A percentile compares a stretch with the other conserved stretches of the same genome.
phyloP scores from a whole-genome alignment of 2,113 vertebrate species.

The Prunella fulvescens region DNA sequence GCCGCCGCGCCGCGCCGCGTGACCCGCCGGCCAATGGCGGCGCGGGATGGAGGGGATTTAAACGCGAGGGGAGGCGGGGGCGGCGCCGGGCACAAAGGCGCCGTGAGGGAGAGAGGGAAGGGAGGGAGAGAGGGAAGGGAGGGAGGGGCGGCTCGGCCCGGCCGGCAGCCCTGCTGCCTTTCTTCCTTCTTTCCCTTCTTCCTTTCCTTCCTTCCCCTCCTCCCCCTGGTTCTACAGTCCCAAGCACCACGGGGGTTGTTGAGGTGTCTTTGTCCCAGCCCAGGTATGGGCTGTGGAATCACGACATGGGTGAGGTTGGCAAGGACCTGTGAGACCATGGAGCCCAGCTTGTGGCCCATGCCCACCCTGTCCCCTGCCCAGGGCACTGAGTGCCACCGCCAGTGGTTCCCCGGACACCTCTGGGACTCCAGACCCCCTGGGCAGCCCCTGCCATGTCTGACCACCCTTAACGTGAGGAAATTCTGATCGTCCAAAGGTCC shows the following conservation, averaged over 20 bases:
- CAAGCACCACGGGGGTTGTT: fast-evolving
- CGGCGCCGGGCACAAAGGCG: background rate
- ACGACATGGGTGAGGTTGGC: fast-evolving
- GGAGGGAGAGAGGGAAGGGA: background rate
- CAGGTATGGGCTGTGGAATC: background rate
- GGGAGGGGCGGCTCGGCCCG: too few species aligned
- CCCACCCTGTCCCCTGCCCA: background rate
- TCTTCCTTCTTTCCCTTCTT: background rate
- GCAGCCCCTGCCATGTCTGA: background rate
- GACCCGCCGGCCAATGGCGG: slow-evolving; percentile 45
- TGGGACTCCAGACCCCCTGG: background rate
- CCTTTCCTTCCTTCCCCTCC: background rate
- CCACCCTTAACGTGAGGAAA: background rate
- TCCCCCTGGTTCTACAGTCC: fast-evolving
- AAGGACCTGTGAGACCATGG: too few species aligned
- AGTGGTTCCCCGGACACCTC: background rate
- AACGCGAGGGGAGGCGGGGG: slow-evolving; percentile 26
- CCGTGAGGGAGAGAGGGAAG: background rate
- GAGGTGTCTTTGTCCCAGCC: background rate
- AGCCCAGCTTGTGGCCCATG: fast-evolving
- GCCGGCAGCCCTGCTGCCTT: too few species aligned
- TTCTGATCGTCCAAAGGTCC: background rate
- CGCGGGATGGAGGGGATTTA: slow-evolving; percentile 63
- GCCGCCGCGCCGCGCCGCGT: background rate
- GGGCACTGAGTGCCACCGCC: fast-evolving